Percentiles rank a stretch among this genome's conserved stretches.
Conservation (phyloP, 2,797 vertebrate genomes). For the Ptychadena robeensis region DNA sequence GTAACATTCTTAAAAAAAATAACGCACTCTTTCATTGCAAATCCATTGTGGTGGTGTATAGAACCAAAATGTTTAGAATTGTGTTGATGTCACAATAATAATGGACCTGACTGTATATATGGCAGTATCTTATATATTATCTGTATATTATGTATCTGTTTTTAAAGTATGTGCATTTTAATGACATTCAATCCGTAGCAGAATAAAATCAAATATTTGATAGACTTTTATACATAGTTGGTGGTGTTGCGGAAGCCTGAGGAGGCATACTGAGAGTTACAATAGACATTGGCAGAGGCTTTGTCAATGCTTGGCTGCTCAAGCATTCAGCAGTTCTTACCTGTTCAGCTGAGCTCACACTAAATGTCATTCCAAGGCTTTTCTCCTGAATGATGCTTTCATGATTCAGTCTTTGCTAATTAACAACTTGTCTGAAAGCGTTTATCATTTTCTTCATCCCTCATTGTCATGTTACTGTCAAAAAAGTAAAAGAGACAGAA, state of each 20-base stretch:
- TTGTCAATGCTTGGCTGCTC: conserved; percentile 33
- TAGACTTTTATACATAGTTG: neutral
- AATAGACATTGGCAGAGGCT: neutral
- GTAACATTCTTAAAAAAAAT: too few species aligned
- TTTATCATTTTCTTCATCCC: neutral
- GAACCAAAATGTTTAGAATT: too few species aligned
- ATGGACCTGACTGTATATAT: too few species aligned
- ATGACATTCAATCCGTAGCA: neutral
- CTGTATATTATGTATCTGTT: too few species aligned
- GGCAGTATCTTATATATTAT: too few species aligned
- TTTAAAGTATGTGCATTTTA: too few species aligned
- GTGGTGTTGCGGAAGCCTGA: neutral
- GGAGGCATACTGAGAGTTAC: conserved; percentile 3
- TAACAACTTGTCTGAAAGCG: neutral
- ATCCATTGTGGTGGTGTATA: too few species aligned
- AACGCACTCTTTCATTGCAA: too few species aligned
- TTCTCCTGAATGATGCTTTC: neutral
- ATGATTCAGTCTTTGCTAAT: neutral
- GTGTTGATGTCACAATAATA: too few species aligned
- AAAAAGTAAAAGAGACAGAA: neutral
- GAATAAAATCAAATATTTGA: neutral
- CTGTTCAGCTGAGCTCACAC: neutral
- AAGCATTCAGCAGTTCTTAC: conserved; percentile 17
- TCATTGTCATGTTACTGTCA: neutral
- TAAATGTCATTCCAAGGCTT: neutral